Percentiles rank a stretch among this genome's conserved stretches.
These are phyloP conservation scores for Strigops habroptila DNA, from an alignment of 2,113 vertebrate species.

Conservation along the genomic window DNA sequence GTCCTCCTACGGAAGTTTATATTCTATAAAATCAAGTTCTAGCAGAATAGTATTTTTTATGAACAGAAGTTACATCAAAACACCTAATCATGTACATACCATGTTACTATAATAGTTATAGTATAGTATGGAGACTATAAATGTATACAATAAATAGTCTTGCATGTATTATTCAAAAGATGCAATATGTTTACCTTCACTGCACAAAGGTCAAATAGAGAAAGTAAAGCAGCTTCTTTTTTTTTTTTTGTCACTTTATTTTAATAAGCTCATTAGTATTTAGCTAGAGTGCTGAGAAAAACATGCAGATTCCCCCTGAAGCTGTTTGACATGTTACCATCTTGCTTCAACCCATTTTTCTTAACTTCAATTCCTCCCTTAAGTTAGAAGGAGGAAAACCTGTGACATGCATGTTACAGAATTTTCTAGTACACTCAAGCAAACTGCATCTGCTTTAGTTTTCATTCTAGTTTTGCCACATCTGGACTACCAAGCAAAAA, in stretches of 20 bases:
- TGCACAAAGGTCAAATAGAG: constrained; percentile 17
- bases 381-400: not conserved
- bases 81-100: not conserved
- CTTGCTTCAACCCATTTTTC: not conserved
- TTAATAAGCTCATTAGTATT: constrained; percentile 38
- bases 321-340: not conserved
- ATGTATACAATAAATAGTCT: not conserved
- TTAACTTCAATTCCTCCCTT: not conserved
- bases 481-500: not conserved
- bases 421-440: not conserved
- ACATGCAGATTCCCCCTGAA: not conserved
- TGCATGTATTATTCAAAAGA: constrained; percentile 33
- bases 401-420: fast-evolving
- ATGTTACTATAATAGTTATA: too few species aligned
- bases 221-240: constrained; percentile 7
- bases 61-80: not conserved
- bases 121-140: too few species aligned
- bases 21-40: not conserved
- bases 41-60: not conserved
- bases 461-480: not conserved
- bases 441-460: not conserved
- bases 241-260: constrained; percentile 27
- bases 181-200: constrained; percentile 35
- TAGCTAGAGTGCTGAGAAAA: not conserved
- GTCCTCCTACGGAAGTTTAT: not conserved